phyloP scores from a whole-genome alignment of 2,888 invertebrate genomes.

The Callimorpha dominula region DNA sequence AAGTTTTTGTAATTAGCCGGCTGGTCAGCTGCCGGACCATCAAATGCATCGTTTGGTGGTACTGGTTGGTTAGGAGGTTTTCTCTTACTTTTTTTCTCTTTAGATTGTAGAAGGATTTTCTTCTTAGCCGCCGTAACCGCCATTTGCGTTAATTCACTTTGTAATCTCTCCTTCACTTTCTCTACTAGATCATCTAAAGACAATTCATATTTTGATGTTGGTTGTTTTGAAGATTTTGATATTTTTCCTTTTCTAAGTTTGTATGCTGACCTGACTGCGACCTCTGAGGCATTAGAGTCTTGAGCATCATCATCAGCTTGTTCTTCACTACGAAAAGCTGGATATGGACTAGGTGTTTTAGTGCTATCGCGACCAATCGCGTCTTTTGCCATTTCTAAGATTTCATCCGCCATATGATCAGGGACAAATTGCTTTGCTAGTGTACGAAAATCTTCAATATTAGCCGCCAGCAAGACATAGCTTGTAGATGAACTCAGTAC shows the following conservation, averaged over 20 bases:
- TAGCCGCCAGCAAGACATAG: conserved; percentile 59
- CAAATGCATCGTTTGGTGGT: not conserved
- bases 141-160: conserved; percentile 36
- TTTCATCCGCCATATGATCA: conserved; percentile 53
- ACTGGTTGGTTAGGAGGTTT: not conserved
- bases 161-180: conserved; percentile 56
- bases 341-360: not conserved
- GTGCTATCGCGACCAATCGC: not conserved
- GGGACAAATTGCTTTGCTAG: conserved; percentile 62
- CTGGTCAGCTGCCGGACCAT: not conserved
- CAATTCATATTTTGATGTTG: conserved; percentile 23
- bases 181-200: conserved; percentile 59
- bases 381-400: conserved; percentile 49
- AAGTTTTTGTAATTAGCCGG: not conserved
- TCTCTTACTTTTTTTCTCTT: not conserved
- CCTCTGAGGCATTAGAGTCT: not conserved
- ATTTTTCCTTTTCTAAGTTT: not conserved
- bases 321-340: not conserved
- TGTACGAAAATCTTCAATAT: conserved; percentile 61
- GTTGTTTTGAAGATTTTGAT: not conserved
- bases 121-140: not conserved
- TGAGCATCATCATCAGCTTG: not conserved
- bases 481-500: conserved; percentile 4
- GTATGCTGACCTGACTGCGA: not conserved
- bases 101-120: not conserved